Conservation (phyloP, 2,113 vertebrate genomes). For the Motacilla alba region DNA sequence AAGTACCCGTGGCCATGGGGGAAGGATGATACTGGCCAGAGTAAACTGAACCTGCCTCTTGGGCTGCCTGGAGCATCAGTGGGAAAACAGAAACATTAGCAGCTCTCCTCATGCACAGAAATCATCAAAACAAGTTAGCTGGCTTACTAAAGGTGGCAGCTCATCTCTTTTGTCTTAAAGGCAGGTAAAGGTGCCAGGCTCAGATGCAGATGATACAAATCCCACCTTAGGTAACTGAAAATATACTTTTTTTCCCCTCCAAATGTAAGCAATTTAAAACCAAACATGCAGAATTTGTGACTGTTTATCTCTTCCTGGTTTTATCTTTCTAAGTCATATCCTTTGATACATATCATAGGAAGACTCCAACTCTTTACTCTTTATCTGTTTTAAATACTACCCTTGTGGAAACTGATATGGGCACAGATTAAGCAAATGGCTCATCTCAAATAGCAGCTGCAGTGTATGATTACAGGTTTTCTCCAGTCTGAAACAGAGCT, state of each 20-base stretch:
- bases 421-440: neutral
- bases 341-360: neutral
- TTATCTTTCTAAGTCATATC: neutral
- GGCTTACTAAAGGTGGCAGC: neutral
- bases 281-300: fast-evolving
- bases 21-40: neutral
- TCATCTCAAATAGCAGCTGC: neutral
- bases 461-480: neutral
- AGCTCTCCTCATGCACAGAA: neutral
- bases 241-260: fast-evolving
- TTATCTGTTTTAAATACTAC: neutral
- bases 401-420: neutral
- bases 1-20: fast-evolving
- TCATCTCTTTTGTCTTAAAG: neutral
- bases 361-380: neutral
- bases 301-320: neutral
- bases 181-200: neutral
- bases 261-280: neutral
- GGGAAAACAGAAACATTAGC: neutral
- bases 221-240: neutral
- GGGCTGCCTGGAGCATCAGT: neutral
- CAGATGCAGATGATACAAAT: neutral
- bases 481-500: neutral
- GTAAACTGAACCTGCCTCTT: neutral
- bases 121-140: neutral